phyloP scores from a whole-genome alignment of 1,140 invertebrate genomes.

The Sitophilus oryzae region DNA sequence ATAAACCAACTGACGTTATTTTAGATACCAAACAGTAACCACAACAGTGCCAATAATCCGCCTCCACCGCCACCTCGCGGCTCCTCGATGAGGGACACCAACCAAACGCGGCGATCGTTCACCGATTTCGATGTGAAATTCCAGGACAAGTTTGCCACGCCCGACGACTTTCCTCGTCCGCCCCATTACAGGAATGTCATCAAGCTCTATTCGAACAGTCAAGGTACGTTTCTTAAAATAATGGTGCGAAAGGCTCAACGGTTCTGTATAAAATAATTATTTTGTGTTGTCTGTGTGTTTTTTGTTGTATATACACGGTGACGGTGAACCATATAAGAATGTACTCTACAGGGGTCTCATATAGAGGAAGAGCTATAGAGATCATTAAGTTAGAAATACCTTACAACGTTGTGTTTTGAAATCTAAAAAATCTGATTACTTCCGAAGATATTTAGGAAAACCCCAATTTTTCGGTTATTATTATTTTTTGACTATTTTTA shows the following conservation, averaged over 20 bases:
- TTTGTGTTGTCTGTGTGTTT: not conserved
- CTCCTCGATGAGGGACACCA: constrained; percentile 36
- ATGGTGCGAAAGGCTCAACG: not conserved
- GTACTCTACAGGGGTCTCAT: too few species aligned
- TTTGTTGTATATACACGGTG: too few species aligned
- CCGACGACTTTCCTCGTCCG: constrained; percentile 36
- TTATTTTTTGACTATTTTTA: too few species aligned
- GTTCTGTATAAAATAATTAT: not conserved
- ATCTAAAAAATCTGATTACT: too few species aligned
- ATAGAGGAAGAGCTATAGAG: too few species aligned
- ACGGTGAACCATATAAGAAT: too few species aligned
- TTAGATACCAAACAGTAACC: constrained; percentile 24
- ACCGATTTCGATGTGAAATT: constrained; percentile 36
- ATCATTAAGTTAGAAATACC: too few species aligned
- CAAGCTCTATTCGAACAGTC: constrained; percentile 38
- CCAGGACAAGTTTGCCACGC: constrained; percentile 30
- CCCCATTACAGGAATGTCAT: constrained; percentile 34
- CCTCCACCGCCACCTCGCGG: constrained; percentile 39
- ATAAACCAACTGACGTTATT: constrained; percentile 8
- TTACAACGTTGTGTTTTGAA: too few species aligned
- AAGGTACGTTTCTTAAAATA: constrained; percentile 36
- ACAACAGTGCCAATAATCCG: constrained; percentile 22
- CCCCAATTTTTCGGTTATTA: too few species aligned
- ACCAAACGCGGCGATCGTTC: constrained; percentile 5
- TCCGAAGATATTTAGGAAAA: too few species aligned